Conservation (phyloP, 2,797 vertebrate species). For the Gadopsis bispinosus region DNA sequence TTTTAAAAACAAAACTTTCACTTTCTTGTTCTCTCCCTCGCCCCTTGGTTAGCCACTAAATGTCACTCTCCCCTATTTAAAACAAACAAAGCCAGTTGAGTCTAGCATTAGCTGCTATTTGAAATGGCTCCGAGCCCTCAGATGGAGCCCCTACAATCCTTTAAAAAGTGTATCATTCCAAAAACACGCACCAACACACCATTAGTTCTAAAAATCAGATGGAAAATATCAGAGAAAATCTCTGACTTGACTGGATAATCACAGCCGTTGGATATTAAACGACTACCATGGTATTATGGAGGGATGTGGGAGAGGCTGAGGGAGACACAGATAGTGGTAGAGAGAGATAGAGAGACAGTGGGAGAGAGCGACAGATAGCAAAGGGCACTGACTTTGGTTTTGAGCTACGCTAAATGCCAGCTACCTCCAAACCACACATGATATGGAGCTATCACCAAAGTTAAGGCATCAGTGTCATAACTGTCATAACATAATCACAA, state of each 20-base stretch:
- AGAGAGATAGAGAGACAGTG: slow-evolving; percentile 43
- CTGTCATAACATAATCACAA: slow-evolving; percentile 70
- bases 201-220: slow-evolving; percentile 74
- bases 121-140: slow-evolving; percentile 74
- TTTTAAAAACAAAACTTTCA: slow-evolving; percentile 77
- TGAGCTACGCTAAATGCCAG: slow-evolving; percentile 62
- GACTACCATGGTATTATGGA: slow-evolving; percentile 59
- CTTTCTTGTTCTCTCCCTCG: slow-evolving; percentile 79
- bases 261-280: slow-evolving; percentile 76
- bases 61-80: slow-evolving; percentile 79
- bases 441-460: slow-evolving; percentile 66
- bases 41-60: slow-evolving; percentile 82
- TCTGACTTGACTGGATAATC: slow-evolving; percentile 77
- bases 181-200: slow-evolving; percentile 66
- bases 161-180: slow-evolving; percentile 65
- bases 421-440: slow-evolving; percentile 70
- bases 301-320: slow-evolving; percentile 59
- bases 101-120: slow-evolving; percentile 80
- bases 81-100: slow-evolving; percentile 80
- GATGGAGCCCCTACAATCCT: slow-evolving; percentile 57
- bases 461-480: slow-evolving; percentile 71
- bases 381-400: slow-evolving; percentile 67
- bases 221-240: slow-evolving; percentile 76
- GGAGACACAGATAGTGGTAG: slow-evolving; percentile 51
- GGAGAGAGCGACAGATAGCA: slow-evolving; percentile 58